Conservation (phyloP, 2,888 invertebrate genomes). For the Harpalus rufipes region DNA sequence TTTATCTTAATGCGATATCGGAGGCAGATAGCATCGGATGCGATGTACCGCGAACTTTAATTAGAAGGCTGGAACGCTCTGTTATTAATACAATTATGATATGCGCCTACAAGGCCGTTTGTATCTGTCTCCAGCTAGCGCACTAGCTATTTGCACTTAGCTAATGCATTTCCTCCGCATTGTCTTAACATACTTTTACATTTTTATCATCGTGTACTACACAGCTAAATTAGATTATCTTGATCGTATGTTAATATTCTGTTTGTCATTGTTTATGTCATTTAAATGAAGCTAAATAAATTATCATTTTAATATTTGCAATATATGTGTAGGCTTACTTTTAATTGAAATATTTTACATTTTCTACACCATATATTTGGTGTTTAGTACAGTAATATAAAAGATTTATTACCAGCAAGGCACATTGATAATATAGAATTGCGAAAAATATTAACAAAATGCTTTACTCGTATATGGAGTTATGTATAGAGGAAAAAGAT, state of each 20-base stretch:
- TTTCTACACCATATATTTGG: too few species aligned
- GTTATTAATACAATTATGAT: constrained; percentile 67
- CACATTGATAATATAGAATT: too few species aligned
- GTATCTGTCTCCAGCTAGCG: constrained; percentile 44
- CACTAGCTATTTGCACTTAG: constrained; percentile 33
- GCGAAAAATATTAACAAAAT: too few species aligned
- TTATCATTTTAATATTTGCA: neutral
- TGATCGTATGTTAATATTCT: constrained; percentile 36
- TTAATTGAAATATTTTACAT: neutral
- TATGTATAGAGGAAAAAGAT: too few species aligned
- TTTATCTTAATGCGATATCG: constrained; percentile 65
- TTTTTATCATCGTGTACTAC: constrained; percentile 25
- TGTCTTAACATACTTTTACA: constrained; percentile 8
- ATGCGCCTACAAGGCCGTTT: constrained; percentile 49
- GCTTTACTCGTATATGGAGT: too few species aligned
- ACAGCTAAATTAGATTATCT: constrained; percentile 30
- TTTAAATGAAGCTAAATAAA: constrained; percentile 22
- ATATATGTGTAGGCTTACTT: neutral
- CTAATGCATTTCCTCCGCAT: constrained; percentile 54
- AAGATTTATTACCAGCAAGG: too few species aligned
- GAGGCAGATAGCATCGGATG: constrained; percentile 52
- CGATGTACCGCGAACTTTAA: constrained; percentile 63
- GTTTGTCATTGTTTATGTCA: constrained; percentile 41
- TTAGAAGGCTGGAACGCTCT: constrained; percentile 57
- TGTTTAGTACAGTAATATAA: too few species aligned